Percentiles rank a stretch among this genome's conserved stretches.
These are phyloP conservation scores for Dryadula phaetusa DNA, from an alignment of 2,888 invertebrate genomes.

Conservation along the genomic window DNA sequence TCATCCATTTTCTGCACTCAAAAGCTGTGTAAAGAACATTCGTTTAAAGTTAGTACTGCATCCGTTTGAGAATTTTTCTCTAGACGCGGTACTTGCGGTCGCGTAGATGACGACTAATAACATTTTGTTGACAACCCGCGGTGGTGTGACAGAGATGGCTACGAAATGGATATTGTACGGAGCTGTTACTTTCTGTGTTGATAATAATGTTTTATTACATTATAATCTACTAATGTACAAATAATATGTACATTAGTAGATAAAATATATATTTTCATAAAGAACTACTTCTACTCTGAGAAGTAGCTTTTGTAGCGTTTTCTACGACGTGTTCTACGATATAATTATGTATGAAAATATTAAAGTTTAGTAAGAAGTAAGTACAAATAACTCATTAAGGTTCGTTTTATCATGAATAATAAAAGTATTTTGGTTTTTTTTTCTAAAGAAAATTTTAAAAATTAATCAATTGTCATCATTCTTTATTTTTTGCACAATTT, in stretches of 20 bases:
- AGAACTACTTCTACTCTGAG: too few species aligned
- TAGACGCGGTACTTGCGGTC: slow-evolving; percentile 48
- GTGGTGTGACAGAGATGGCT: slow-evolving; percentile 63
- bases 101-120: slow-evolving; percentile 70
- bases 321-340: too few species aligned
- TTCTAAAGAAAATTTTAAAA: too few species aligned
- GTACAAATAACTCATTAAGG: too few species aligned
- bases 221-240: background rate
- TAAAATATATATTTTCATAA: too few species aligned
- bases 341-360: too few species aligned
- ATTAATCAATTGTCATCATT: too few species aligned
- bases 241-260: background rate
- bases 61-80: slow-evolving; percentile 50
- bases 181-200: slow-evolving; percentile 24
- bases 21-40: slow-evolving; percentile 27
- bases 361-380: too few species aligned
- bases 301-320: too few species aligned
- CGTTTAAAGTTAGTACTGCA: slow-evolving; percentile 39
- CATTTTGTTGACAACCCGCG: slow-evolving; percentile 73
- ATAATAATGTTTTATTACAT: background rate
- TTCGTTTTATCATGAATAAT: too few species aligned
- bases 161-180: slow-evolving; percentile 38
- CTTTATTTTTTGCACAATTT: too few species aligned
- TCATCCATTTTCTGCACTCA: slow-evolving; percentile 8
- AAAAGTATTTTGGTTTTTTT: too few species aligned